Conservation (phyloP, 1,140 invertebrate genomes). For the Atta colombica region DNA sequence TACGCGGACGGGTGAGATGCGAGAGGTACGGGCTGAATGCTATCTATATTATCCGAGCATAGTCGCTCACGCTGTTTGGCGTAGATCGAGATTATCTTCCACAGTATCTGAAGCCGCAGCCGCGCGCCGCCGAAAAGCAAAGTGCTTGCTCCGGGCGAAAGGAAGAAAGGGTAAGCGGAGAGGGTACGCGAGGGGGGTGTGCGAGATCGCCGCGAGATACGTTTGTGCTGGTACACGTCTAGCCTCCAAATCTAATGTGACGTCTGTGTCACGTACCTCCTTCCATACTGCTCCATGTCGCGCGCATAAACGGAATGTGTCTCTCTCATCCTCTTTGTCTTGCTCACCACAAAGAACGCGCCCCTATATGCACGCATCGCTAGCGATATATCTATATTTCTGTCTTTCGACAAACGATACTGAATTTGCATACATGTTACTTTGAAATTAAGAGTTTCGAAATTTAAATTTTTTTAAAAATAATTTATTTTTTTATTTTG, state of each 20-base stretch:
- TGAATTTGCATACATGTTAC: slow-evolving; percentile 18
- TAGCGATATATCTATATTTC: background rate
- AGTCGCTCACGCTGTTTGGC: slow-evolving; percentile 83
- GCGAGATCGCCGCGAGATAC: slow-evolving; percentile 82
- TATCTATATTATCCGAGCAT: slow-evolving; percentile 86
- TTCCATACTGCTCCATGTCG: slow-evolving; percentile 44
- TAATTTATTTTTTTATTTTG: background rate
- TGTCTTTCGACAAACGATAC: slow-evolving; percentile 1
- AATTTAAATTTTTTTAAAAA: background rate
- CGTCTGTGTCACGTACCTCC: slow-evolving; percentile 84
- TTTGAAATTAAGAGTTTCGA: slow-evolving; percentile 7
- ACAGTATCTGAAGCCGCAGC: slow-evolving; percentile 78
- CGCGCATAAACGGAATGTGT: slow-evolving; percentile 51
- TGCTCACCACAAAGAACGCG: slow-evolving; percentile 58
- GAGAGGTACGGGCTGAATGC: slow-evolving; percentile 79
- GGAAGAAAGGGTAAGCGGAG: slow-evolving; percentile 55
- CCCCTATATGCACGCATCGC: slow-evolving; percentile 50
- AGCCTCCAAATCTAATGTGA: slow-evolving; percentile 85
- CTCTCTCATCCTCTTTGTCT: slow-evolving; percentile 38
- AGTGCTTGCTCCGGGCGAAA: slow-evolving; percentile 75
- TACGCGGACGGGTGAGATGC: slow-evolving; percentile 10
- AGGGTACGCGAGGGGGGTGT: slow-evolving; percentile 59
- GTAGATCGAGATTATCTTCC: slow-evolving; percentile 85
- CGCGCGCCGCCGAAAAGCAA: slow-evolving; percentile 83
- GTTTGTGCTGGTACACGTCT: slow-evolving; percentile 83